Base-by-base conservation (phyloP, 1,140 invertebrate species). In the Pomacea maculata region DNA sequence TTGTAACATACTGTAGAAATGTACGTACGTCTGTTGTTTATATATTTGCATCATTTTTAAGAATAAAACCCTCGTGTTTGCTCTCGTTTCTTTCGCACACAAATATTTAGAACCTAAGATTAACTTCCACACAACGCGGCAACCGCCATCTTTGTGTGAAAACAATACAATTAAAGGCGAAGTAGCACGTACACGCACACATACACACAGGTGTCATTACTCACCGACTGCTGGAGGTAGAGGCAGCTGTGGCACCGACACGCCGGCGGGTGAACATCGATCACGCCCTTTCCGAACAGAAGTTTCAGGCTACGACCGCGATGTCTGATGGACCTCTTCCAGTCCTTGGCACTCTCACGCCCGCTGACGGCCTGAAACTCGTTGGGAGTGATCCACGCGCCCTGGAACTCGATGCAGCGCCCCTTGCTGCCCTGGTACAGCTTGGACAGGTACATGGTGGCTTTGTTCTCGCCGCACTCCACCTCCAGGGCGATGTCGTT, bases 311-410 rank as follows among this genome's bases (percentile, higher is more conserved):
- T 92, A 80, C 92, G 91, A 61, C 92, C 92, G 79, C 90, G 88
- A 82, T 93, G 92, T 72, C 92, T 87, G 81, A 92, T 93, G 55
- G 91, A 92, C 54, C 92, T 80, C 85, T 93, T 93, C 92, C 92
- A 93, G 85, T 93, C 92, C 83, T 93, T 93, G 71, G 92, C 92
- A 25, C 92, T 92, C 81, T 92, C 92, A 67, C 92, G 81, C 11
- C 92, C 92, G 82, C 91, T 92, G 14, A 92, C 87, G 45, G 86
- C 88, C 85, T 93, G 92, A 80, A 93, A 93, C 83, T 93, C 92
- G 85, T 93, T 93, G 17, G 92, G 92, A 15, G 92, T 93, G 45
- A 92, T 85, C 92, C 92, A 93, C 29, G 84, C 75, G 54, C 88
- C 89, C 55, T 91, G 83, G 79, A 88, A 91, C 21, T 87, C 84